These are phyloP conservation scores for Phytoseiulus persimilis DNA, from an alignment of 2,888 invertebrate species.

Conservation along the genomic window DNA sequence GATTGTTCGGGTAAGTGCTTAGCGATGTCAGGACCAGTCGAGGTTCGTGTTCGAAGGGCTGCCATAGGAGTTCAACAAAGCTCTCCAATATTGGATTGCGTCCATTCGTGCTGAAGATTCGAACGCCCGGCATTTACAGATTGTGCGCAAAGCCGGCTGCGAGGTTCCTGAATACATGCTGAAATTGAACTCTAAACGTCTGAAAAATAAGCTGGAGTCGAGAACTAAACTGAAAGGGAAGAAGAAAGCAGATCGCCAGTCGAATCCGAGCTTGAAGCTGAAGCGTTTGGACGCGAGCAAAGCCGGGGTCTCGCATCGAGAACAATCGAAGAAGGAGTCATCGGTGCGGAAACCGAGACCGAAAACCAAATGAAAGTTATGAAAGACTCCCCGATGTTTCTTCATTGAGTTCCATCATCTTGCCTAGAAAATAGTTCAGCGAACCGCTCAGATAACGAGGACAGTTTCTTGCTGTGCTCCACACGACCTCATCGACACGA, in stretches of 20 bases:
- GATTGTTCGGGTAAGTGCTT: neutral
- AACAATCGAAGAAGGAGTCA: neutral
- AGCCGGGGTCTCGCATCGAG: neutral
- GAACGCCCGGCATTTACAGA: slow-evolving; percentile 57
- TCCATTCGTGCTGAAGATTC: neutral
- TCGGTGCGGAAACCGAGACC: neutral
- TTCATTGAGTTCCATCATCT: no score
- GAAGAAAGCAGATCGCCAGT: neutral
- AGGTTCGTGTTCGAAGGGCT: no score
- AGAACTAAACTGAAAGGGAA: neutral
- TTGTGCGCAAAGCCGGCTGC: slow-evolving; percentile 83
- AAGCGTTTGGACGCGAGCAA: neutral
- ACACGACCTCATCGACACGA: no score
- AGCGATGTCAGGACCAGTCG: neutral
- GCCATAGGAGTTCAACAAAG: no score
- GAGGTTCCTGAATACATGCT: slow-evolving; percentile 85
- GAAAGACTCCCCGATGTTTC: neutral
- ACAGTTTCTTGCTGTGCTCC: no score
- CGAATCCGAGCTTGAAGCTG: neutral
- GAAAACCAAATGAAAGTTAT: neutral
- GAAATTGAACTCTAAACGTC: slow-evolving; percentile 57
- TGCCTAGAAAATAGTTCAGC: no score
- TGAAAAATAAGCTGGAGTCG: neutral
- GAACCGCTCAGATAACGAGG: no score
- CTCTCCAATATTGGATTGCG: neutral